Conservation (phyloP, 2,113 vertebrate species). For the Anguilla japonica region DNA sequence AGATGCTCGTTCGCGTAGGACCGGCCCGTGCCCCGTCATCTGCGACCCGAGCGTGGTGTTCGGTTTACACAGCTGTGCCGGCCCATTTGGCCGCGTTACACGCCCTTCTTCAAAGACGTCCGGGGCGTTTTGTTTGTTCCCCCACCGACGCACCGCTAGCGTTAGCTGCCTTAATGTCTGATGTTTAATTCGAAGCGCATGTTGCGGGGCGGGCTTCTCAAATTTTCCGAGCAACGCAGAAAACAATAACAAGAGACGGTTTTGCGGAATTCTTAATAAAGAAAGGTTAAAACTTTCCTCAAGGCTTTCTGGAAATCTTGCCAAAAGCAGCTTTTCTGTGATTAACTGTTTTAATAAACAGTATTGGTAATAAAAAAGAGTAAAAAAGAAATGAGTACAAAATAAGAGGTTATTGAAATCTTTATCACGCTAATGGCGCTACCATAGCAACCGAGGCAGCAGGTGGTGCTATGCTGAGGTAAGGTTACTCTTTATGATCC, state of each 20-base stretch:
- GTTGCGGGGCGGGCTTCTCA: background rate
- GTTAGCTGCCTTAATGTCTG: background rate
- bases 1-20: background rate
- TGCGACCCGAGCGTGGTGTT: background rate
- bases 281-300: background rate
- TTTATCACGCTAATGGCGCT: no score
- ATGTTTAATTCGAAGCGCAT: background rate
- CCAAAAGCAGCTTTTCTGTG: no score
- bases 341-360: no score
- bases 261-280: background rate
- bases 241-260: background rate
- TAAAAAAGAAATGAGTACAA: no score
- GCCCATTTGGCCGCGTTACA: background rate
- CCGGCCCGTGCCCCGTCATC: background rate
- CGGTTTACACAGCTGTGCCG: slow-evolving; percentile 18
- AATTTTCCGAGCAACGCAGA: background rate
- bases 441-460: no score
- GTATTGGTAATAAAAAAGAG: no score
- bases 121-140: background rate
- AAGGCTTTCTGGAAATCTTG: no score
- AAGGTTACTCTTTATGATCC: no score
- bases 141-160: background rate
- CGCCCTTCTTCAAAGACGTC: slow-evolving; percentile 16
- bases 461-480: no score
- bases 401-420: no score